Evolutionary conservation across 2,113 vertebrate species (phyloP).

Genomic region (Siniperca chuatsi): DNA sequence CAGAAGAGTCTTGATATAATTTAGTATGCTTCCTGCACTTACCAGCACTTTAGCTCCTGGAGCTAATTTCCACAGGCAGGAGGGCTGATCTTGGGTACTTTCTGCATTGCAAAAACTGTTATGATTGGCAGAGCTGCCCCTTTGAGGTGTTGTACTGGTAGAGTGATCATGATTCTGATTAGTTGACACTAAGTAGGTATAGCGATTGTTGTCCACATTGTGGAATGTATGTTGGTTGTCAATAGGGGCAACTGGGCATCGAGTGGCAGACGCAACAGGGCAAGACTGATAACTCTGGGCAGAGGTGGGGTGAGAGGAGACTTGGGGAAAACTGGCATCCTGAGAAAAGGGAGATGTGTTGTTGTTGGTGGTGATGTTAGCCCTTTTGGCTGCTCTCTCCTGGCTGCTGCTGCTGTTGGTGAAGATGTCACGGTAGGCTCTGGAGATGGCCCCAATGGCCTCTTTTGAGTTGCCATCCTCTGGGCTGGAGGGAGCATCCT

Average conservation of each 20-base stretch:
- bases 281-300: constrained; percentile 72
- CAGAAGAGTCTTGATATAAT: neutral
- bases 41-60: constrained; percentile 85
- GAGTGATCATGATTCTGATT: constrained; percentile 73
- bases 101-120: constrained; percentile 52
- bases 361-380: constrained; percentile 65
- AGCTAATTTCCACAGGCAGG: constrained; percentile 82
- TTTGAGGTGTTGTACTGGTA: constrained; percentile 49
- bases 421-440: constrained; percentile 84
- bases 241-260: constrained; percentile 62
- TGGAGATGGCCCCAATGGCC: constrained; percentile 82
- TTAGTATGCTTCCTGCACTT: constrained; percentile 34
- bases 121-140: constrained; percentile 51
- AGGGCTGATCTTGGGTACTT: constrained; percentile 60
- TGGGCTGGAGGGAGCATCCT: constrained; percentile 63
- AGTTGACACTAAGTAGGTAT: constrained; percentile 64
- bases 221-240: constrained; percentile 75
- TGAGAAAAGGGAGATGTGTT: constrained; percentile 72
- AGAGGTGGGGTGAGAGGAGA: constrained; percentile 49
- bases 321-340: constrained; percentile 70
- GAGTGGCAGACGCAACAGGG: constrained; percentile 34
- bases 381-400: constrained; percentile 71
- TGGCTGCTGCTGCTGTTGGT: constrained; percentile 62
- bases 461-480: constrained; percentile 81
- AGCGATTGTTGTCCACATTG: constrained; percentile 75